phyloP scores from a whole-genome alignment of 2,797 vertebrate genomes.

The Lemur catta region DNA sequence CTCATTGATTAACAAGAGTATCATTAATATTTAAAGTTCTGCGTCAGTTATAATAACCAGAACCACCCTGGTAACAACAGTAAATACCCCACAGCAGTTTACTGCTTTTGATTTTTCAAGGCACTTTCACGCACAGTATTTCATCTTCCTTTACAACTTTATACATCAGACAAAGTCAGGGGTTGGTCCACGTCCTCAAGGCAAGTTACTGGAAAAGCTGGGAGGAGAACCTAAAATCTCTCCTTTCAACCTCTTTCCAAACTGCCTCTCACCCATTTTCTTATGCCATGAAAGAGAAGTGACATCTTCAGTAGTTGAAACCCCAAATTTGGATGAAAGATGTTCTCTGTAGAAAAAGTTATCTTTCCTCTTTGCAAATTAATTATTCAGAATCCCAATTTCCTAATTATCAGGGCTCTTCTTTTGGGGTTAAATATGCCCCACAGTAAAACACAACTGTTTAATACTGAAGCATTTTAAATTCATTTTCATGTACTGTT shows the following conservation, averaged over 20 bases:
- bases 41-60: conserved; percentile 35
- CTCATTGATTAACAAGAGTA: conserved; percentile 22
- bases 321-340: background rate
- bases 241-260: conserved; percentile 9
- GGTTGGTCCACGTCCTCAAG: background rate
- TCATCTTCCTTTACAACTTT: background rate
- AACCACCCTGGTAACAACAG: background rate
- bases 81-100: background rate
- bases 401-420: background rate
- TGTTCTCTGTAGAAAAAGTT: background rate
- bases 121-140: background rate
- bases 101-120: background rate
- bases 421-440: conserved; percentile 7
- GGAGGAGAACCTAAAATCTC: background rate
- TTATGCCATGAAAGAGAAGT: background rate
- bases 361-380: background rate
- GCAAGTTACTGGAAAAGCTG: background rate
- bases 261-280: background rate
- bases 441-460: background rate
- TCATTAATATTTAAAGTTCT: conserved; percentile 56
- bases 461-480: conserved; percentile 12
- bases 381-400: conserved; percentile 34
- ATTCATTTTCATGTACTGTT: background rate
- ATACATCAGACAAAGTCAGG: background rate
- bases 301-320: background rate